These are phyloP conservation scores for Phalera bucephala DNA, from an alignment of 2,888 invertebrate species.

Conservation along the genomic window DNA sequence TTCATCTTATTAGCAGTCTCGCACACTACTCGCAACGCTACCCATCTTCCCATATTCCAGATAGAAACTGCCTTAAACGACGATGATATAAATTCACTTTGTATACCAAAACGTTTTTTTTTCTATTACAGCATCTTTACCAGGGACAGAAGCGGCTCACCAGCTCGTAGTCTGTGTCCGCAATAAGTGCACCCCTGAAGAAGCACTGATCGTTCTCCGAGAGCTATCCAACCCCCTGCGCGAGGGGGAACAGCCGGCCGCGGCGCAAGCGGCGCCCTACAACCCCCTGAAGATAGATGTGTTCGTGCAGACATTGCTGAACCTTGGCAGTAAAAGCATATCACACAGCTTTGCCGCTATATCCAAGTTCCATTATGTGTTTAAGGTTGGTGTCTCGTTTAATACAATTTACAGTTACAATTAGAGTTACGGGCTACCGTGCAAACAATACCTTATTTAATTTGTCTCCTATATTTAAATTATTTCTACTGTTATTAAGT, in stretches of 20 bases:
- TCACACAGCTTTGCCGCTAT: conserved; percentile 99
- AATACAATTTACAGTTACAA: too few relatives aligned
- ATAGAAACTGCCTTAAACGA: too few relatives aligned
- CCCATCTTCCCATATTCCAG: too few relatives aligned
- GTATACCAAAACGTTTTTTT: too few relatives aligned
- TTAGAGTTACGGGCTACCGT: too few relatives aligned
- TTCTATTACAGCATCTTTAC: conserved; percentile 86
- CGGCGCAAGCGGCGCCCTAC: conserved; percentile 87
- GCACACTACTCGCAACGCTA: too few relatives aligned
- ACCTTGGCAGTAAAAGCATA: conserved; percentile 97
- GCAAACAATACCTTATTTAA: too few relatives aligned
- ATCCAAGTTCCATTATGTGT: conserved; percentile 96
- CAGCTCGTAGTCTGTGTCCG: conserved; percentile 93
- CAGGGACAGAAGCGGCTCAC: conserved; percentile 92
- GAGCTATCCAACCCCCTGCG: conserved; percentile 92
- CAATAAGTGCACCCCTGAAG: conserved; percentile 94
- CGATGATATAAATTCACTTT: too few relatives aligned
- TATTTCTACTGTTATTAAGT: too few relatives aligned
- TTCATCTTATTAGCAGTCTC: too few relatives aligned
- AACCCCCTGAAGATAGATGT: conserved; percentile 98
- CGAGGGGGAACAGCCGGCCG: conserved; percentile 85
- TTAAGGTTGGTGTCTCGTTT: conserved; percentile 89
- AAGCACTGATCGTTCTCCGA: conserved; percentile 92
- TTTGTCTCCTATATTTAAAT: too few relatives aligned
- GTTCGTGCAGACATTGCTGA: conserved; percentile 96